Evolutionary conservation across 1,140 invertebrate species (phyloP).

Genomic region (Babylonia areolata): DNA sequence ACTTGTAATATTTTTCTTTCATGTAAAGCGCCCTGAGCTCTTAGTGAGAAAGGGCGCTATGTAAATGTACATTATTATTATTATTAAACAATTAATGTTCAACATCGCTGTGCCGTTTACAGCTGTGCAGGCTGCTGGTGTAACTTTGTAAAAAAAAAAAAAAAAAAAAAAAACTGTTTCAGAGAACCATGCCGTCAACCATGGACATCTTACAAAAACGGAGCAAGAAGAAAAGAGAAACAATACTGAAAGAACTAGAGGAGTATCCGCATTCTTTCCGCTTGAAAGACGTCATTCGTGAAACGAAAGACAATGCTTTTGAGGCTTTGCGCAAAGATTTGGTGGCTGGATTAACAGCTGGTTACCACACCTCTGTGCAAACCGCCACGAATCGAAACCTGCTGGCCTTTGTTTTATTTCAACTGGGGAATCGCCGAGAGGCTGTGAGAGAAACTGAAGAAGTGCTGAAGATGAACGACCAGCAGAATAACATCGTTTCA

Average conservation of each 20-base stretch:
- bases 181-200: not conserved
- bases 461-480: slow-evolving; percentile 11
- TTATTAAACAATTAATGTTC: no score
- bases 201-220: not conserved
- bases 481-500: slow-evolving; percentile 13
- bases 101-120: no score
- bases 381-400: not conserved
- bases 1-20: no score
- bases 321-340: not conserved
- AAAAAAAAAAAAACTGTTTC: not conserved
- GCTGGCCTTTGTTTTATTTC: slow-evolving; percentile 3
- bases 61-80: no score
- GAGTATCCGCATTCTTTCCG: slow-evolving; percentile 7
- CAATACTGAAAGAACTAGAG: not conserved
- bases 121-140: no score
- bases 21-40: no score
- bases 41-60: no score
- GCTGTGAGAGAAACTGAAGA: not conserved
- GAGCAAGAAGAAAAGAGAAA: not conserved
- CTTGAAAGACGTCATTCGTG: not conserved
- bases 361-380: not conserved
- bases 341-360: not conserved
- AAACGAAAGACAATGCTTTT: not conserved
- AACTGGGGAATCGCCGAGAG: not conserved
- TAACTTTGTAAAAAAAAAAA: no score